Conservation (phyloP, 2,888 invertebrate genomes). For the Xanthorhoe designata region DNA sequence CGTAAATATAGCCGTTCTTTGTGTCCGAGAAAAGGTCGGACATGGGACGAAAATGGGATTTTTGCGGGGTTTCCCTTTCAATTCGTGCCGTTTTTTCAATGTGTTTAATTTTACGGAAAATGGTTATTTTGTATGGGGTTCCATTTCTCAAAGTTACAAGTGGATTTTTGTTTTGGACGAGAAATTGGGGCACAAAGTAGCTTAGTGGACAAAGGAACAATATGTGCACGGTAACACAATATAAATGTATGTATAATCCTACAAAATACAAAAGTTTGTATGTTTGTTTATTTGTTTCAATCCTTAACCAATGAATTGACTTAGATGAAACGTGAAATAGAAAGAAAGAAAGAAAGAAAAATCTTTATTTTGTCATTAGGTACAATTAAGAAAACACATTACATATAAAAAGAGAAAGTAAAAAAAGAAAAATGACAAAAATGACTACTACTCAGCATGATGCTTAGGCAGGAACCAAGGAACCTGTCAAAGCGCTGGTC, state of each 20-base stretch:
- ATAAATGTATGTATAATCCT: not conserved
- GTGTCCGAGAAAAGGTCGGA: slow-evolving; percentile 69
- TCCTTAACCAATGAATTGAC: not conserved
- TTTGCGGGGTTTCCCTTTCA: slow-evolving; percentile 61
- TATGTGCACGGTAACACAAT: no score
- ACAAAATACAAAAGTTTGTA: not conserved
- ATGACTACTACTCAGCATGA: no score
- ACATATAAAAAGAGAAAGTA: no score
- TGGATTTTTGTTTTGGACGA: slow-evolving; percentile 12
- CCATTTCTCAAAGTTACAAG: slow-evolving; percentile 19
- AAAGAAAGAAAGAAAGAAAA: no score
- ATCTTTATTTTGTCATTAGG: no score
- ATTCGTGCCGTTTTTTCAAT: slow-evolving; percentile 57
- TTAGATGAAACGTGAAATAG: not conserved
- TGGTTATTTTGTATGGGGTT: slow-evolving; percentile 66
- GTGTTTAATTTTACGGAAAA: slow-evolving; percentile 82
- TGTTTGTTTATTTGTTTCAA: not conserved
- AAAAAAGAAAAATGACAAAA: no score
- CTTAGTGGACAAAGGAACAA: no score
- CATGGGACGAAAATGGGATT: slow-evolving; percentile 72
- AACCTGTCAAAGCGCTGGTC: no score
- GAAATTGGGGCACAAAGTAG: not conserved
- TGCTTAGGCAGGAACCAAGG: no score
- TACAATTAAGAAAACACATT: no score
- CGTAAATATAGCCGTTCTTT: slow-evolving; percentile 66